Conservation (phyloP, 2,888 invertebrate genomes). For the Macaria notata region DNA sequence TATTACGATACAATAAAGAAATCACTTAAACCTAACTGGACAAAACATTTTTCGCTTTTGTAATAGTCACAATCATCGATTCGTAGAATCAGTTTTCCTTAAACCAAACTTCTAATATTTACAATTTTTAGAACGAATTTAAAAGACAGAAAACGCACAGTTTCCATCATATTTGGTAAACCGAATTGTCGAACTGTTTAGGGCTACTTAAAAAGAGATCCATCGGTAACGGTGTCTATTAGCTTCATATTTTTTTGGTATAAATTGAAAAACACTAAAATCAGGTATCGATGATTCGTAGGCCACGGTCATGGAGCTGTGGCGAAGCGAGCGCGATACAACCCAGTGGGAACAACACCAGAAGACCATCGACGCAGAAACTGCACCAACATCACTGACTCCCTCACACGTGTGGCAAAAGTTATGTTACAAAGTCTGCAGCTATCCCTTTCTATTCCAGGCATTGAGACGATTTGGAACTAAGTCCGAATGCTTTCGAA, state of each 20-base stretch:
- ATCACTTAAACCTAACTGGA: constrained; percentile 60
- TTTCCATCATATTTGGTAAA: constrained; percentile 69
- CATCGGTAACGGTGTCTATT: constrained; percentile 79
- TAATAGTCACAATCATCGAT: constrained; percentile 58
- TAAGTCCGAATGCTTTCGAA: constrained; percentile 49
- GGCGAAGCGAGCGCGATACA: constrained; percentile 19
- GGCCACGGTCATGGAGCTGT: constrained; percentile 30
- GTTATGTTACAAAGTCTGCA: constrained; percentile 9
- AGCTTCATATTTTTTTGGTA: constrained; percentile 79
- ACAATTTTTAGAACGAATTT: constrained; percentile 69
- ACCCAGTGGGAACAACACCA: constrained; percentile 4
- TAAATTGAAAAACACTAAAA: constrained; percentile 74
- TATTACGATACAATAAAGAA: constrained; percentile 37
- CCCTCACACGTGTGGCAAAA: not conserved
- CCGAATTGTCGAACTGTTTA: constrained; percentile 43
- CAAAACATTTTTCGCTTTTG: constrained; percentile 50
- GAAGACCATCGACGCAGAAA: constrained; percentile 3
- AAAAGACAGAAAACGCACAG: constrained; percentile 56
- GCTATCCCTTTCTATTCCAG: constrained; percentile 9
- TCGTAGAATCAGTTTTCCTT: constrained; percentile 42
- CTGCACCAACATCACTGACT: constrained; percentile 13
- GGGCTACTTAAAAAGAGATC: constrained; percentile 67
- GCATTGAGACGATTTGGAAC: constrained; percentile 15
- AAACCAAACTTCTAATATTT: constrained; percentile 62
- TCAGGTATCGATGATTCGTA: constrained; percentile 69